These are phyloP conservation scores for Callyntrura sp. DNA, from an alignment of 2,888 invertebrate species.

Conservation along the genomic window DNA sequence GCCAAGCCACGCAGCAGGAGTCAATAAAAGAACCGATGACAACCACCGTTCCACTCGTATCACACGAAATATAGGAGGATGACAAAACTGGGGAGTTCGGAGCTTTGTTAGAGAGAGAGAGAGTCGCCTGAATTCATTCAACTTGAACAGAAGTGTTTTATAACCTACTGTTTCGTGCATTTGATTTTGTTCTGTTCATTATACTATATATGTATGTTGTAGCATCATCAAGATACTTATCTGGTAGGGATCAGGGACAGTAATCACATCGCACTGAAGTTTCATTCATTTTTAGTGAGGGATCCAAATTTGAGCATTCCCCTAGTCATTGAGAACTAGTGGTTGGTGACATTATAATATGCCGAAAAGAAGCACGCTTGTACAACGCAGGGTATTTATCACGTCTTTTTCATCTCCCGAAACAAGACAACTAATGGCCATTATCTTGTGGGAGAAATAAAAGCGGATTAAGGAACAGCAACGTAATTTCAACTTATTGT, in stretches of 20 bases:
- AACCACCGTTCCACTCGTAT: slow-evolving; percentile 61
- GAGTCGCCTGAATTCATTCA: too few species aligned
- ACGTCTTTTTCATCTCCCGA: not conserved
- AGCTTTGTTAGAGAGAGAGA: too few species aligned
- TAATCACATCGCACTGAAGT: slow-evolving; percentile 57
- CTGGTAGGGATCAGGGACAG: slow-evolving; percentile 45
- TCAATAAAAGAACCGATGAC: slow-evolving; percentile 73
- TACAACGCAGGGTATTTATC: not conserved
- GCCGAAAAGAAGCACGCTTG: not conserved
- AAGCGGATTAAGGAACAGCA: not conserved
- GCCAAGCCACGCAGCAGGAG: slow-evolving; percentile 68
- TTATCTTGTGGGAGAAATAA: slow-evolving; percentile 15
- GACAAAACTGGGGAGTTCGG: too few species aligned
- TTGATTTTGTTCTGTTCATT: too few species aligned
- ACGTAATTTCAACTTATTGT: not conserved
- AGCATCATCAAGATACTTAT: slow-evolving; percentile 7
- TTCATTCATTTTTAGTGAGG: slow-evolving; percentile 56
- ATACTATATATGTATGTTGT: too few species aligned
- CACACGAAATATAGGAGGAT: slow-evolving; percentile 63
- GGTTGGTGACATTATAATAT: slow-evolving; percentile 23
- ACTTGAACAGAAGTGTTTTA: too few species aligned
- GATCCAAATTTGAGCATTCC: slow-evolving; percentile 64
- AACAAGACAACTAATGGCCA: not conserved
- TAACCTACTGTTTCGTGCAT: too few species aligned
- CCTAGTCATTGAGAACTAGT: slow-evolving; percentile 52